These are phyloP conservation scores for Rotaria sp. DNA, from an alignment of 2,888 invertebrate species.

Conservation along the genomic window DNA sequence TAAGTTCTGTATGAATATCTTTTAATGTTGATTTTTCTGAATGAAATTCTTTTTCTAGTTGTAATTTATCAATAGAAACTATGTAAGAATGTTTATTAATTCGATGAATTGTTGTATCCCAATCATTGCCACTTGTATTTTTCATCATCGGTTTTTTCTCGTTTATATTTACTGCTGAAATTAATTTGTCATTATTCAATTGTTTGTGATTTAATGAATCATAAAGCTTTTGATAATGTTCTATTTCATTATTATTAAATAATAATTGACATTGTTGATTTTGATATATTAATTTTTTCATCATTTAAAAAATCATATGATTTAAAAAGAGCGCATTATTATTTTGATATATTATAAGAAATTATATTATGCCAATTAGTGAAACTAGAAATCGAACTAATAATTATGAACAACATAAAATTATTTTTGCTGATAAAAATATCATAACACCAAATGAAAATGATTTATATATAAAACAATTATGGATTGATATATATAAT, in stretches of 20 bases:
- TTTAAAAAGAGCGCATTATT: background rate
- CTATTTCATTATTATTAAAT: too few species aligned
- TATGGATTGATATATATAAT: background rate
- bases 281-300: background rate
- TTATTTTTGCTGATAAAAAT: background rate
- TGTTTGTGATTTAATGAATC: too few species aligned
- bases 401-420: background rate
- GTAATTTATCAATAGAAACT: background rate
- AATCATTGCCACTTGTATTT: background rate
- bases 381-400: background rate
- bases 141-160: too few species aligned
- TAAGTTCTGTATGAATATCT: background rate
- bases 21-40: background rate
- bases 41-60: background rate
- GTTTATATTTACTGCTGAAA: too few species aligned
- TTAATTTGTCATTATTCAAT: too few species aligned
- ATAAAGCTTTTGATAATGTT: too few species aligned
- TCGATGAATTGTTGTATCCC: background rate
- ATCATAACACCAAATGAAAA: background rate
- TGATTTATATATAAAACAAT: background rate
- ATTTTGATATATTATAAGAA: too few species aligned
- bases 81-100: background rate
- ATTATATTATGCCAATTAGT: background rate
- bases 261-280: background rate
- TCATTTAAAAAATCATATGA: background rate